Conservation (phyloP, 1,140 invertebrate species). For the Ruditapes philippinarum region DNA sequence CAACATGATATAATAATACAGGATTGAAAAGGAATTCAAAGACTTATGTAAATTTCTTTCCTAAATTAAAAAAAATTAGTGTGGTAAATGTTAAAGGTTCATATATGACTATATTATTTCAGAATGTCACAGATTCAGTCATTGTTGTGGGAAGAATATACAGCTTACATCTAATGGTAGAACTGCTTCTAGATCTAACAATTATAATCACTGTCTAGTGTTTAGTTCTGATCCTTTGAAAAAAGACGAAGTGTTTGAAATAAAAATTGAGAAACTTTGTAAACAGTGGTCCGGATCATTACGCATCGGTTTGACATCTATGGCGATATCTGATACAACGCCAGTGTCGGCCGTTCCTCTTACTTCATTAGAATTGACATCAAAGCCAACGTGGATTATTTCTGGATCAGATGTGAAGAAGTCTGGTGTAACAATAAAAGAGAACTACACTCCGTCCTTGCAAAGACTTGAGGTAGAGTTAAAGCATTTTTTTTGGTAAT, state of each 20-base stretch:
- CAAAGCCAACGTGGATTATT: conserved; percentile 87
- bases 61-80: too few relatives aligned
- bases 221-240: conserved; percentile 88
- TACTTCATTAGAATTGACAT: conserved; percentile 83
- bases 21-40: too few relatives aligned
- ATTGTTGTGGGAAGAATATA: conserved; percentile 92
- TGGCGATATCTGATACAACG: conserved; percentile 89
- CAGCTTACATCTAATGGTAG: conserved; percentile 90
- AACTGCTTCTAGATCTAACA: conserved; percentile 89
- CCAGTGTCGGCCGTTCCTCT: conserved; percentile 89
- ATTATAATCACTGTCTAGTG: conserved; percentile 89
- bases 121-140: conserved; percentile 88
- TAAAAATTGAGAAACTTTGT: conserved; percentile 89
- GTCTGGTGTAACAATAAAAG: conserved; percentile 84
- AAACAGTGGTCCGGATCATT: conserved; percentile 92
- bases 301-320: conserved; percentile 92
- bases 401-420: conserved; percentile 87
- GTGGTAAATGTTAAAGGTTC: too few relatives aligned
- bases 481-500: too few relatives aligned
- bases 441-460: conserved; percentile 86
- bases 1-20: too few relatives aligned
- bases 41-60: too few relatives aligned
- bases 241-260: conserved; percentile 88
- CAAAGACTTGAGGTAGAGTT: conserved; percentile 83
- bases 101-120: conserved; percentile 70